A percentile compares a stretch with the other conserved stretches of the same genome.
phyloP scores from a whole-genome alignment of 1,140 invertebrate genomes.

The Zaprionus vittiger region DNA sequence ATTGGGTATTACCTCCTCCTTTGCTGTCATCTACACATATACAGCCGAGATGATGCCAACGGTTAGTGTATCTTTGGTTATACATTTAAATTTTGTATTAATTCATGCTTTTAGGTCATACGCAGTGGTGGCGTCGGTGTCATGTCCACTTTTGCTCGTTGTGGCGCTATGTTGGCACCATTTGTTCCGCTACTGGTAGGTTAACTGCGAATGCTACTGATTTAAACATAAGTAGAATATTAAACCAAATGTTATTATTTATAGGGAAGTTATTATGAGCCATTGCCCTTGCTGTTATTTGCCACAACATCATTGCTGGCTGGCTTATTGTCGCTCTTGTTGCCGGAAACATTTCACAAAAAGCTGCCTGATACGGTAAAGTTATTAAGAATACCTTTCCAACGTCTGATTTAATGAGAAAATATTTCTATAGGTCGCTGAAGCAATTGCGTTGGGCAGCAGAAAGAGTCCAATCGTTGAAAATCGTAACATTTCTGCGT shows the following conservation, averaged over 20 bases:
- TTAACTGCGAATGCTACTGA: not conserved
- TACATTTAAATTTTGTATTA: not conserved
- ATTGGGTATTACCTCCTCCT: constrained; percentile 87
- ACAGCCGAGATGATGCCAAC: constrained; percentile 88
- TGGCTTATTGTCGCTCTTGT: constrained; percentile 85
- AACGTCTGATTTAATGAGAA: not conserved
- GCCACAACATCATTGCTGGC: constrained; percentile 85
- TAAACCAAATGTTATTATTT: not conserved
- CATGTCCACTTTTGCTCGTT: constrained; percentile 86
- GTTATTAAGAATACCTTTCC: not conserved
- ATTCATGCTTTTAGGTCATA: constrained; percentile 62
- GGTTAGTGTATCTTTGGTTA: constrained; percentile 64
- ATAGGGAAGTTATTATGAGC: constrained; percentile 85
- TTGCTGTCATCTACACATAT: constrained; percentile 87
- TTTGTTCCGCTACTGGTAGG: constrained; percentile 87
- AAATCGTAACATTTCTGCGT: not conserved
- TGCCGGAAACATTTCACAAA: constrained; percentile 87
- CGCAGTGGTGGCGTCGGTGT: constrained; percentile 86
- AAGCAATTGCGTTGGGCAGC: constrained; percentile 63
- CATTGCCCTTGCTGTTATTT: constrained; percentile 86
- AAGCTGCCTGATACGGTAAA: constrained; percentile 86
- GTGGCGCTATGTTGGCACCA: constrained; percentile 88
- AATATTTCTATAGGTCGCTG: constrained; percentile 43
- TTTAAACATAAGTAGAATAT: not conserved
- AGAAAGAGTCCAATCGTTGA: not conserved